Evolutionary conservation across 1,140 invertebrate species (phyloP).

Genomic region (Philaenus spumarius): DNA sequence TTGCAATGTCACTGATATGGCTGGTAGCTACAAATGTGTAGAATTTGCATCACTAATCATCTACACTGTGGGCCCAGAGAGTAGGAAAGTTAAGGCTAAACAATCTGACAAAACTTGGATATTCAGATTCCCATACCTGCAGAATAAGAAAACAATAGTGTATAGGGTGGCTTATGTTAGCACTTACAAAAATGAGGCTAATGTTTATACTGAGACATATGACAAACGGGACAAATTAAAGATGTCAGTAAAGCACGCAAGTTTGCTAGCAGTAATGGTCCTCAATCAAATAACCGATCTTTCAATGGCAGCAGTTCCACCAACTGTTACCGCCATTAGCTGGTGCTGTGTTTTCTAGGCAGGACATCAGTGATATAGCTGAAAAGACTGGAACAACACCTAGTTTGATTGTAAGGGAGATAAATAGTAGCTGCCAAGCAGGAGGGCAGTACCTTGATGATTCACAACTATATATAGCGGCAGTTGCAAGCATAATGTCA

Average conservation of each 20-base stretch:
- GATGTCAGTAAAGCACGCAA: not conserved
- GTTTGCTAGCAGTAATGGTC: not conserved
- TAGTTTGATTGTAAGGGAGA: too few relatives aligned
- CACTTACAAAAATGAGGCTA: not conserved
- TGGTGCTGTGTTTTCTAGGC: too few relatives aligned
- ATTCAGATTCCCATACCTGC: not conserved
- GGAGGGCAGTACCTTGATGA: too few relatives aligned
- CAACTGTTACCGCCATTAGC: too few relatives aligned
- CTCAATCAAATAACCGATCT: not conserved
- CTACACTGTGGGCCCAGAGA: not conserved
- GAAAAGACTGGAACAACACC: too few relatives aligned
- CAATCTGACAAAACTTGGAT: not conserved
- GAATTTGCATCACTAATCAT: not conserved
- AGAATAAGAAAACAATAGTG: not conserved
- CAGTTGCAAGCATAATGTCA: too few relatives aligned
- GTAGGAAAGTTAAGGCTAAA: slow-evolving; percentile 1
- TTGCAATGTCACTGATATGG: not conserved
- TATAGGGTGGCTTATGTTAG: not conserved
- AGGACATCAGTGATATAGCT: too few relatives aligned
- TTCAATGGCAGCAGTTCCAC: not conserved
- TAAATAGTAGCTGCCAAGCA: too few relatives aligned
- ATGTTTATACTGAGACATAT: not conserved
- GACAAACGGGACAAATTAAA: not conserved
- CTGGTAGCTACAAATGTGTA: not conserved
- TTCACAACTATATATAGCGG: too few relatives aligned